Evolutionary conservation across 1,140 invertebrate species (phyloP).

Genomic region (Magallana angulata): DNA sequence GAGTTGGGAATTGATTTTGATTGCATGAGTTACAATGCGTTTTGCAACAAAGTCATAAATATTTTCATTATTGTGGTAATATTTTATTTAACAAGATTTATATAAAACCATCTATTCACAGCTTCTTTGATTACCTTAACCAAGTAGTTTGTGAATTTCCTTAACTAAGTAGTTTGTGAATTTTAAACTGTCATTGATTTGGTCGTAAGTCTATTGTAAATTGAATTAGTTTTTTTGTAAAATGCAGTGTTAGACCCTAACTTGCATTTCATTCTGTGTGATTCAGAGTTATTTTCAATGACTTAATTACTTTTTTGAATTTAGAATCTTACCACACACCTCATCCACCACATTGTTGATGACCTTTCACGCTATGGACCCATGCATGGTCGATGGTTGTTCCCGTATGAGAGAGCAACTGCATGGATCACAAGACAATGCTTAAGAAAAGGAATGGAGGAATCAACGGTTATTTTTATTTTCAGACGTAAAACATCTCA

Average conservation of each 20-base stretch:
- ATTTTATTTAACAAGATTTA: not conserved
- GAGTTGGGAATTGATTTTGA: too few species aligned
- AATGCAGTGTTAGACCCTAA: not conserved
- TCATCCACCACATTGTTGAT: slow-evolving; percentile 27
- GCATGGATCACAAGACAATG: slow-evolving; percentile 41
- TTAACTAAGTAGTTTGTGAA: not conserved
- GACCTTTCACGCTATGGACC: not conserved
- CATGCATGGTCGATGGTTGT: slow-evolving; percentile 3
- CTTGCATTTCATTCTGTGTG: not conserved
- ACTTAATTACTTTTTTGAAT: not conserved
- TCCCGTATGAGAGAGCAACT: not conserved
- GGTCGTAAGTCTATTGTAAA: too few species aligned
- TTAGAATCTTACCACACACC: slow-evolving; percentile 34
- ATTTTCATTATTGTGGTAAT: too few species aligned
- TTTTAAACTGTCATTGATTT: not conserved
- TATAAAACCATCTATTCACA: not conserved
- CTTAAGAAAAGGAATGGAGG: slow-evolving; percentile 35
- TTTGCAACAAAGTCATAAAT: too few species aligned
- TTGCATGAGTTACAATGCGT: too few species aligned
- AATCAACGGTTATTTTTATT: not conserved
- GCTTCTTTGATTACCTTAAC: not conserved
- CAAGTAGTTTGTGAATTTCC: not conserved
- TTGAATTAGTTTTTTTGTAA: too few species aligned
- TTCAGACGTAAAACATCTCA: too few species aligned
- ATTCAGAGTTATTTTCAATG: not conserved